Conservation (phyloP, 2,888 invertebrate genomes). For the Pemphredon lugubris region DNA sequence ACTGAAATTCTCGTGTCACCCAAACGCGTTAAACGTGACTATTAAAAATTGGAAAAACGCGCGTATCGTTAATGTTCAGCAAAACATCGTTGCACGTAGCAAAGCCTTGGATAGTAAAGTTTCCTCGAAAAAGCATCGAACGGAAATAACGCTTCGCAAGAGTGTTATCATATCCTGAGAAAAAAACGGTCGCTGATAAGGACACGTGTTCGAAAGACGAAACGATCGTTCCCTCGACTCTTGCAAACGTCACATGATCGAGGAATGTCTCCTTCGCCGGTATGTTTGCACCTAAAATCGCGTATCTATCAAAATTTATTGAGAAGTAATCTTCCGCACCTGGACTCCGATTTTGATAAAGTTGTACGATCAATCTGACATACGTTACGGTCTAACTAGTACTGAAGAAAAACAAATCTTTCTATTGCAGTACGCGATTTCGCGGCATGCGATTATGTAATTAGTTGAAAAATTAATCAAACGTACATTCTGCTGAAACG, state of each 20-base stretch:
- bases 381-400: no score
- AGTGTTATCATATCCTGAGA: slow-evolving; percentile 55
- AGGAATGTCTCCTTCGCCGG: slow-evolving; percentile 43
- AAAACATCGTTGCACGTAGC: background rate
- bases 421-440: no score
- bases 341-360: no score
- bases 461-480: no score
- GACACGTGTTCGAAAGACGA: slow-evolving; percentile 70
- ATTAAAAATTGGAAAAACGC: background rate
- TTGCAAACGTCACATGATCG: slow-evolving; percentile 42
- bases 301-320: slow-evolving; percentile 6
- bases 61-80: background rate
- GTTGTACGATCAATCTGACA: no score
- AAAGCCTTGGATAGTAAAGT: slow-evolving; percentile 17
- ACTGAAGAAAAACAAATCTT: no score
- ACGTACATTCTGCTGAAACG: no score
- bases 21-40: no score
- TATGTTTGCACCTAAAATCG: slow-evolving; percentile 39
- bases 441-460: no score
- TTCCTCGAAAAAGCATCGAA: slow-evolving; percentile 44
- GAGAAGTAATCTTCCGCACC: background rate
- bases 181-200: slow-evolving; percentile 69
- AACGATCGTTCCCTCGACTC: slow-evolving; percentile 52
- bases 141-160: slow-evolving; percentile 58
- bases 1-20: no score